Percentiles rank a stretch among this genome's conserved stretches.
Evolutionary conservation across 1,140 invertebrate species (phyloP).

Genomic region (Ips nitidus): DNA sequence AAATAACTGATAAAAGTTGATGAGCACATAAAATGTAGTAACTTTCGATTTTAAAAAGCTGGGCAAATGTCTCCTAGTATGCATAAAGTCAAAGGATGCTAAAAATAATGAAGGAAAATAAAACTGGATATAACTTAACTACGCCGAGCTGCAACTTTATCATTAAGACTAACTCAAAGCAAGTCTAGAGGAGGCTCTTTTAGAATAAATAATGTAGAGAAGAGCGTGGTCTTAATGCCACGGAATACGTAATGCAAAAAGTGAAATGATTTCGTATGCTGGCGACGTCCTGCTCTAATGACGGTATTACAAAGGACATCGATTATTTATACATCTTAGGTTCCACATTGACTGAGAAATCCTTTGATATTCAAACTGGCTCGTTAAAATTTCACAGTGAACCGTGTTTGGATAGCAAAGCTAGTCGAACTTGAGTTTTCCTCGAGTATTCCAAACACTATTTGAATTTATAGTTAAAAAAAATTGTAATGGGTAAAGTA

Average conservation of each 20-base stretch:
- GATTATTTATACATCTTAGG: conserved; percentile 42
- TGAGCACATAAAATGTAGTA: no score
- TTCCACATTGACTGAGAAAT: conserved; percentile 25
- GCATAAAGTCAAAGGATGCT: not conserved
- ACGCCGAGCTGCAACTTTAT: conserved; percentile 15
- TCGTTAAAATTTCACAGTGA: conserved; percentile 22
- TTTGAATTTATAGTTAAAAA: not conserved
- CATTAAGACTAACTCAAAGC: conserved; percentile 24
- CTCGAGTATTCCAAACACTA: no score
- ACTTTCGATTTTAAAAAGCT: no score
- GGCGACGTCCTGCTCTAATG: conserved; percentile 38
- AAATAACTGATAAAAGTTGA: no score
- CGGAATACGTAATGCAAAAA: conserved; percentile 42
- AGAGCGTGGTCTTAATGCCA: conserved; percentile 33
- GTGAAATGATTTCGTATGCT: conserved; percentile 39
- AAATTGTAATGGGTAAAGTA: no score
- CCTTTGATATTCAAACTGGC: conserved; percentile 22
- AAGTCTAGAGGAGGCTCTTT: conserved; percentile 4
- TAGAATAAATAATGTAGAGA: conserved; percentile 39
- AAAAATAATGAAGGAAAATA: not conserved
- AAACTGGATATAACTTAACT: conserved; percentile 15
- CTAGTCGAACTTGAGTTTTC: conserved; percentile 10
- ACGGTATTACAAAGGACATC: conserved; percentile 40
- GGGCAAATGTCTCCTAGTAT: no score
- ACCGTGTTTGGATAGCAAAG: conserved; percentile 4